A percentile compares a stretch with the other conserved stretches of the same genome.
Evolutionary conservation across 2,797 vertebrate genomes (phyloP).

Genomic region (Sebastes melanostomus): DNA sequence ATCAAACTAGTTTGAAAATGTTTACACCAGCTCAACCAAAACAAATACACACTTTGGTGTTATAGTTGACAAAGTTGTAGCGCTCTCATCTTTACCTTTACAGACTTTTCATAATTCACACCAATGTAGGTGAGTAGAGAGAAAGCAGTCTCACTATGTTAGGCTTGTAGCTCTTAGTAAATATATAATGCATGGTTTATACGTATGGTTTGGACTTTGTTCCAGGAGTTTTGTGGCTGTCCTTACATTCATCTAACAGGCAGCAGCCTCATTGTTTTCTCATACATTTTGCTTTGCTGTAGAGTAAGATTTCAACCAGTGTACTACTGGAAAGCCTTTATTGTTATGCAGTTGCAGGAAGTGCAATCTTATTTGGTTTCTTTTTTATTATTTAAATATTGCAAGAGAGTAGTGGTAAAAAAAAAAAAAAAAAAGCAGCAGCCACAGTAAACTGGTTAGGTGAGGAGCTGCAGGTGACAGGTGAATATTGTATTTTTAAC

Average conservation of each 20-base stretch:
- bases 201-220: not conserved
- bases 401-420: no score
- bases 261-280: not conserved
- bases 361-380: not conserved
- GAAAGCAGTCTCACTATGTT: not conserved
- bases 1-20: no score
- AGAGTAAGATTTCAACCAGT: not conserved
- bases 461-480: not conserved
- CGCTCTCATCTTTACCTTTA: not conserved
- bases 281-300: not conserved
- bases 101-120: fast-evolving
- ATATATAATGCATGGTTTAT: not conserved
- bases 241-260: not conserved
- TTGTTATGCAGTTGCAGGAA: not conserved
- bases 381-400: not conserved
- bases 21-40: no score
- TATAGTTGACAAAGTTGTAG: not conserved
- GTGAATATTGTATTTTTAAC: not conserved
- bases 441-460: not conserved
- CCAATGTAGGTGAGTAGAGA: not conserved
- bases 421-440: not conserved
- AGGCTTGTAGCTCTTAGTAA: not conserved
- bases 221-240: not conserved
- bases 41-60: not conserved
- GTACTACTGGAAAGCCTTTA: not conserved